Evolutionary conservation across 2,888 invertebrate species (phyloP).

Genomic region (Lutraria lutraria): DNA sequence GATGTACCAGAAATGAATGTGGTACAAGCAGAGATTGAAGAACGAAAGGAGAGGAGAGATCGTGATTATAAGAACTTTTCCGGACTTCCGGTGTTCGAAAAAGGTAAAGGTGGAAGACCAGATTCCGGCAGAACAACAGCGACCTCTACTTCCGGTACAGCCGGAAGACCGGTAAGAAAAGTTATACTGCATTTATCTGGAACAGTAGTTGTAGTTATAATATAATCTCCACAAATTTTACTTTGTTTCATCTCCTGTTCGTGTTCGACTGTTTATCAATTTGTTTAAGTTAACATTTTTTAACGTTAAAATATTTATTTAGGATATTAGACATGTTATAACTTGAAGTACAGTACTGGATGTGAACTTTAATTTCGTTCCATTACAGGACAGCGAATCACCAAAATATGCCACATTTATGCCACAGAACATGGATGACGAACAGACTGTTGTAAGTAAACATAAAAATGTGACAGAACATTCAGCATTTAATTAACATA

Average conservation of each 20-base stretch:
- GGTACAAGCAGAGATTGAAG: slow-evolving; percentile 49
- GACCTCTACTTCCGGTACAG: slow-evolving; percentile 3
- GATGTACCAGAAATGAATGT: slow-evolving; percentile 58
- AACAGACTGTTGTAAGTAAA: background rate
- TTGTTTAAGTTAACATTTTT: no score
- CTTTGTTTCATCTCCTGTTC: no score
- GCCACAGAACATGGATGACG: background rate
- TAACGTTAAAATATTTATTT: no score
- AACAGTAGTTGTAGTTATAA: no score
- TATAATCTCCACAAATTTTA: no score
- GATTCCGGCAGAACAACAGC: slow-evolving; percentile 26
- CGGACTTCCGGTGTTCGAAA: slow-evolving; percentile 57
- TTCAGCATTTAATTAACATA: no score
- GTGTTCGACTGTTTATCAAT: no score
- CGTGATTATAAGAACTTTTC: slow-evolving; percentile 50
- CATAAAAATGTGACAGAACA: no score
- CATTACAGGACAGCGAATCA: slow-evolving; percentile 38
- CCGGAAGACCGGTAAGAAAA: slow-evolving; percentile 6
- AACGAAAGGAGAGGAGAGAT: slow-evolving; percentile 49
- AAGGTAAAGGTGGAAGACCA: slow-evolving; percentile 56
- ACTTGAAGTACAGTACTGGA: no score
- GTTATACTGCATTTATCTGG: background rate
- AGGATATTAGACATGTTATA: no score
- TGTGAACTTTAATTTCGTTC: background rate
- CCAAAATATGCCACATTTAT: slow-evolving; percentile 48